These are phyloP conservation scores for Galerucella nymphaeae DNA, from an alignment of 2,888 invertebrate species.

Conservation along the genomic window DNA sequence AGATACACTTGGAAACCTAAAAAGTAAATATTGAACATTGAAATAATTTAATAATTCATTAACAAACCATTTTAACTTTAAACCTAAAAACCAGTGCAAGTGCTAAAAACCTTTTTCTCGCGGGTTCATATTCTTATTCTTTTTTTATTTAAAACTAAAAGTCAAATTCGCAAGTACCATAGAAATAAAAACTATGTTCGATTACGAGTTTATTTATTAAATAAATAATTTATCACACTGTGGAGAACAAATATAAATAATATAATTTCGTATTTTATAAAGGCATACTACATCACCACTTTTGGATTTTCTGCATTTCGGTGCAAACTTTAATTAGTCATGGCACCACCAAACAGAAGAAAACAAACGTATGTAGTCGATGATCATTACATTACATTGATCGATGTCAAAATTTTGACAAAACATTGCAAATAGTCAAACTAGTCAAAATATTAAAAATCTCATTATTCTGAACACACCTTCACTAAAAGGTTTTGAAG, in stretches of 20 bases:
- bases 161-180: not conserved
- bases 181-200: no score
- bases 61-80: not conserved
- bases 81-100: no score
- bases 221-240: no score
- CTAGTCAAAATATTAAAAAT: not conserved
- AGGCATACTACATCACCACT: no score
- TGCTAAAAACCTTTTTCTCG: not conserved
- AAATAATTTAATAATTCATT: not conserved
- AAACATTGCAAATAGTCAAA: slow-evolving; percentile 4
- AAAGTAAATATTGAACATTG: slow-evolving; percentile 11
- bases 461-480: not conserved
- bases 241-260: no score
- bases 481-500: not conserved
- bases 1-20: slow-evolving; percentile 20
- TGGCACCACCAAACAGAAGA: not conserved
- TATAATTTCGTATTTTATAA: no score
- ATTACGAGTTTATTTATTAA: no score
- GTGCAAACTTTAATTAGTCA: not conserved
- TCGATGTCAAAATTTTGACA: slow-evolving; percentile 4
- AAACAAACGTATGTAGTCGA: not conserved
- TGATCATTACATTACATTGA: not conserved
- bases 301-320: no score
- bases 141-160: not conserved
- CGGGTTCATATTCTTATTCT: not conserved